Percentiles rank a stretch among this genome's conserved stretches.
Evolutionary conservation across 2,113 vertebrate genomes (phyloP).

Genomic region (Marmota flaviventris): DNA sequence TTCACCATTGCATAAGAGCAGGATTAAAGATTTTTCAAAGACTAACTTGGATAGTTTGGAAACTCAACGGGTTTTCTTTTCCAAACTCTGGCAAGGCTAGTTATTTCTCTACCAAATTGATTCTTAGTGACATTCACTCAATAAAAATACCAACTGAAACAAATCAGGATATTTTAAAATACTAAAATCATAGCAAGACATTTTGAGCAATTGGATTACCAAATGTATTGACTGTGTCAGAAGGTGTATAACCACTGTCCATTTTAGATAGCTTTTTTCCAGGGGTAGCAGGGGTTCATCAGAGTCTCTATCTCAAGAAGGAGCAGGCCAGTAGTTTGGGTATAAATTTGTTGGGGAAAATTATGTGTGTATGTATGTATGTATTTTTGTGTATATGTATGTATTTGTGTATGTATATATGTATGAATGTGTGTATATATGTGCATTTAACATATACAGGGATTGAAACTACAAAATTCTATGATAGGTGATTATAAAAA

Average conservation of each 20-base stretch:
- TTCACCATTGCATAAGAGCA: neutral
- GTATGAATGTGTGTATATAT: no score
- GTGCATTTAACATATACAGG: neutral
- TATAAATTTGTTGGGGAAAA: neutral
- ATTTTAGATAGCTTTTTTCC: neutral
- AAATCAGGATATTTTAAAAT: constrained; percentile 35
- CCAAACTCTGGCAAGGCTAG: neutral
- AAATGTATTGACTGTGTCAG: neutral
- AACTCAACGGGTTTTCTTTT: neutral
- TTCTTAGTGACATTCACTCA: neutral
- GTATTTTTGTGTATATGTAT: neutral
- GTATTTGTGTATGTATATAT: neutral
- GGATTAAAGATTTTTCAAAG: constrained; percentile 18
- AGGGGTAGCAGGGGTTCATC: neutral
- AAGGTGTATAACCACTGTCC: neutral
- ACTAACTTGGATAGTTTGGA: neutral
- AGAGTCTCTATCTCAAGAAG: constrained; percentile 12
- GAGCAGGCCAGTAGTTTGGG: neutral
- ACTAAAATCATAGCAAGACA: neutral
- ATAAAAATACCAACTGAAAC: constrained; percentile 26
- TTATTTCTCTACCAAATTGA: neutral
- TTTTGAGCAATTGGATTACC: neutral
- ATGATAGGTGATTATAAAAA: neutral
- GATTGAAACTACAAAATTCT: neutral
- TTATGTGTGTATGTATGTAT: neutral